A percentile compares a stretch with the other conserved stretches of the same genome.
These are phyloP conservation scores for Spisula subtruncata DNA, from an alignment of 2,888 invertebrate genomes.

Conservation along the genomic window DNA sequence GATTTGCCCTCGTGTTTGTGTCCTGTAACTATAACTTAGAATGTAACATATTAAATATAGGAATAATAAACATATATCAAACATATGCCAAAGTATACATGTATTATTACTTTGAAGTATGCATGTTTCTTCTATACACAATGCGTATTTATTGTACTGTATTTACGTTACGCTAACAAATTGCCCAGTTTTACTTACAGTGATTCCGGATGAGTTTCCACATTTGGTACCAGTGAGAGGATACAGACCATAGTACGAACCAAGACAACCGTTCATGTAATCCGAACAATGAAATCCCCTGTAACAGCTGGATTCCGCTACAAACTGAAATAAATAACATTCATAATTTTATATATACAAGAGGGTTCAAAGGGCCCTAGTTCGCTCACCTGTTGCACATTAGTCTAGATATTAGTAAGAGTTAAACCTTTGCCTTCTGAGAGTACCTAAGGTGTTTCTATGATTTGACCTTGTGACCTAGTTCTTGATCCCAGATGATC, in stretches of 20 bases:
- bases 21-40: no score
- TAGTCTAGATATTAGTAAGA: no score
- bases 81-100: neutral
- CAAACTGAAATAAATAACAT: neutral
- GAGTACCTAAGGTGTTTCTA: neutral
- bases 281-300: slow-evolving; percentile 19
- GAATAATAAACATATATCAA: neutral
- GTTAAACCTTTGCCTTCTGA: neutral
- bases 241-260: neutral
- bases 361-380: neutral
- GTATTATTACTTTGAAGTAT: neutral
- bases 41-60: no score
- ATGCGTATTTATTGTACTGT: neutral
- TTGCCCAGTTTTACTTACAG: neutral
- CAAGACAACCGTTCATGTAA: neutral
- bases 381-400: no score
- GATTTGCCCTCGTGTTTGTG: no score
- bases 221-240: slow-evolving; percentile 36
- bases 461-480: no score
- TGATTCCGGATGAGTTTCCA: neutral
- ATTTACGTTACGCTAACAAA: no score
- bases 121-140: neutral
- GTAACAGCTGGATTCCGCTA: slow-evolving; percentile 18
- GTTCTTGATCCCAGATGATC: neutral
- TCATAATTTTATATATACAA: neutral